phyloP scores from a whole-genome alignment of 92 coral and sea anemone species.

The Porites rus region DNA sequence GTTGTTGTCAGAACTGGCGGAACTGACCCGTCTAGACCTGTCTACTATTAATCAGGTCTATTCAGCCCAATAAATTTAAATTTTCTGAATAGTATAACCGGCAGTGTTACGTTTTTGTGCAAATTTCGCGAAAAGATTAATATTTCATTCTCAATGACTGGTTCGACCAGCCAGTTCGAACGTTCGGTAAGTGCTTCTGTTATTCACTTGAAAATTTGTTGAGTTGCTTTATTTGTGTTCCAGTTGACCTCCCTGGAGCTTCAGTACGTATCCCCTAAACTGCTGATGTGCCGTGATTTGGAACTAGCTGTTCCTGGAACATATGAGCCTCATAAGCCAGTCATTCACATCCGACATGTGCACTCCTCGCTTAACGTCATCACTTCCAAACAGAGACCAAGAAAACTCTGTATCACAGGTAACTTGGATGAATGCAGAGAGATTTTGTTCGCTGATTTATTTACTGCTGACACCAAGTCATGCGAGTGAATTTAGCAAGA shows the following conservation, averaged over 20 bases:
- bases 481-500: too few relatives aligned
- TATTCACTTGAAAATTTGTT: background rate
- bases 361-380: conserved; percentile 97
- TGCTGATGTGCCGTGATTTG: conserved; percentile 96
- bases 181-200: too few relatives aligned
- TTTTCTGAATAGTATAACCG: too few relatives aligned
- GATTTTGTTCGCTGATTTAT: background rate
- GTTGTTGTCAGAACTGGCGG: too few relatives aligned
- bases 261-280: conserved; percentile 97
- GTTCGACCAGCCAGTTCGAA: too few relatives aligned
- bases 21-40: too few relatives aligned
- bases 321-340: conserved; percentile 96
- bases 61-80: too few relatives aligned
- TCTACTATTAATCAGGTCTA: too few relatives aligned
- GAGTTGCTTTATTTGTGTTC: background rate
- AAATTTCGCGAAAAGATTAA: too few relatives aligned
- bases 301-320: conserved; percentile 99
- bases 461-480: background rate
- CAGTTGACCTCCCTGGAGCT: conserved; percentile 97
- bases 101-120: too few relatives aligned
- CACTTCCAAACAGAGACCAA: conserved; percentile 96
- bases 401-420: conserved; percentile 95
- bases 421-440: background rate
- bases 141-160: too few relatives aligned
- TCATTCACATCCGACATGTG: conserved; percentile 92